Base-by-base conservation (phyloP, 2,113 vertebrate species). In the Pelodiscus sinensis region DNA sequence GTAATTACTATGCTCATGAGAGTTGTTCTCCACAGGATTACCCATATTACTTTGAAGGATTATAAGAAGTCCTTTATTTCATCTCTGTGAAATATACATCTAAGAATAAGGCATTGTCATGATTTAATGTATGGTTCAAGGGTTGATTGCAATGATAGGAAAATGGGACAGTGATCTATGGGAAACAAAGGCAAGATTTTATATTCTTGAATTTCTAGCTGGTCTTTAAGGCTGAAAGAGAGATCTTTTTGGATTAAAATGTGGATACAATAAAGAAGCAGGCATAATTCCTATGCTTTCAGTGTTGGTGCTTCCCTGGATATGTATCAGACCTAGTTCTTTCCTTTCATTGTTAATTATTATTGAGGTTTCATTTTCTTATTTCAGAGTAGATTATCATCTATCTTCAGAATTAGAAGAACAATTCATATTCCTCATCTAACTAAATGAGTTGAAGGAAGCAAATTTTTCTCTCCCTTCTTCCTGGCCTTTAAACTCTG, bases 401-500 rank as follows among this genome's bases (percentile, higher is more conserved):
- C 12, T 78, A 8, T 31, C 85, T 8, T 21, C 24, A 52, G 24
- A 9, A 24, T 58, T 80, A 79, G 58, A 91, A 77, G 15, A 0
- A 0, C 44, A 65, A 52, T 8, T 68, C 78, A 54, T 10, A 68
- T 31, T 84, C 15, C 4, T 52, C 27, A 44, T 44, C 44, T 6
- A 16, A 13, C 51, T 56, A 82, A 55, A 85, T 29, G 38, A 82
- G 27, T 78, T 87, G 58, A 89, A 83, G 84, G 58, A 84, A 80
- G 92, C 24, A 90, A 52, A 68, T 93, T 96, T 80, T 25, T 29
- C 51, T 65, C 85, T 65, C 83, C 85, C 56, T 51, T 85, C 79
- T 75, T 83, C 57, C 90, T 78, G 78, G 77, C 21, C 78, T 92
- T 94, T 79, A 84, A 68, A 44, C 44, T 44, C 44, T 44, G 6